Evolutionary conservation across 2,888 invertebrate genomes (phyloP), one percentile per base, ranked within the genome.

Genomic region (Augiades crinisus): DNA sequence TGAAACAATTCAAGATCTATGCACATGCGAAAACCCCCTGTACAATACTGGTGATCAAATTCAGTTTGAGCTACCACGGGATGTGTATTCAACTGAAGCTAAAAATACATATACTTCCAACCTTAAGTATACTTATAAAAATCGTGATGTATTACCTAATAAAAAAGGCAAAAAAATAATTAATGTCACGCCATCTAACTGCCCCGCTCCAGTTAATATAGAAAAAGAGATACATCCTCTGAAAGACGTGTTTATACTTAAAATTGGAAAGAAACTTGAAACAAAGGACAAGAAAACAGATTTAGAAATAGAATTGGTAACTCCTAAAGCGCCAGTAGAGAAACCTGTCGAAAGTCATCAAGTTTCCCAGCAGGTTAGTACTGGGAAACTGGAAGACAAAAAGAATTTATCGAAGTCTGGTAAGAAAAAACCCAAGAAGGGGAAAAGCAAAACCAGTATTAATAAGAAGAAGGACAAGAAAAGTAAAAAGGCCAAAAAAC

Each of bases 251-350:
- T 89, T 89, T 49, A 84, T 89, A 60, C 66, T 89, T 4, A 89
- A 87, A 71, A 87, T 89, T 53, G 88, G 88, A 17, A 89, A 89
- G 55, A 88, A 87, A 60, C 62, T 88, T 13, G 88, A 89, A 64
- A 82, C 81, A 0, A 77, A 78, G 61, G 85, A 89, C 47, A 88
- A 84, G 61, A 89, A 81, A 59, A 88, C 87, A 14, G 88, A 88
- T 56, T 72, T 89, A 6, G 88, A 87, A 72, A 89, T 89, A 59
- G 87, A 89, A 70, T 65, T 89, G 0, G 70, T 85, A 1, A 88
- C 88, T 1, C 88, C 88, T 7, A 88, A 87, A 67, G 71, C 66
- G 6, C 81, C 78, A 1, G 49, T 54, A n/a, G 65, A 64, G 3
- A 72, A 67, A 47, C 55, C 61, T 1, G 37, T 55, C 3, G 72